Evolutionary conservation across 2,888 invertebrate genomes (phyloP).

Genomic region (Brenthis ino): DNA sequence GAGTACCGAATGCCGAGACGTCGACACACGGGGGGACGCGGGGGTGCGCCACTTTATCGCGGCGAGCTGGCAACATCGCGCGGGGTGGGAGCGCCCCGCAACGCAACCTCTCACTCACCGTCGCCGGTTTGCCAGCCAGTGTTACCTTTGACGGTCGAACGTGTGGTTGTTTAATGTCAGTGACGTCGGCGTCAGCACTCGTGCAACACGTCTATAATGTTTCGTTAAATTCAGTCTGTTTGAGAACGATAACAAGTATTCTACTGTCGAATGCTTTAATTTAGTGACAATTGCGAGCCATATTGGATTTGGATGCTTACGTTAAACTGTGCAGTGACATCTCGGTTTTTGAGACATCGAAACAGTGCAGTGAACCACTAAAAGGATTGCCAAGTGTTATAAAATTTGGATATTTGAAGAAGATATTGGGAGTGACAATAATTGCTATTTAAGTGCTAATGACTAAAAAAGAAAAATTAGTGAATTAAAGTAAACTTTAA

Average conservation of each 20-base stretch:
- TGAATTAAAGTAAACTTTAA: constrained; percentile 39
- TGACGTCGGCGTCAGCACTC: constrained; percentile 80
- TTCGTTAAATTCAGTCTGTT: constrained; percentile 78
- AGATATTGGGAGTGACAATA: constrained; percentile 33
- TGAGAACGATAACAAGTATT: constrained; percentile 74
- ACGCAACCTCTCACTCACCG: constrained; percentile 84
- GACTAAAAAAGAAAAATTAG: constrained; percentile 31
- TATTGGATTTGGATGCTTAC: constrained; percentile 75
- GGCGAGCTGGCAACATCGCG: constrained; percentile 81
- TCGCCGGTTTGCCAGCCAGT: constrained; percentile 81
- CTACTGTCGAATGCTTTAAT: constrained; percentile 85
- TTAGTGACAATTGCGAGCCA: constrained; percentile 84
- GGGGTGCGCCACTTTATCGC: constrained; percentile 82
- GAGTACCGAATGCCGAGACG: constrained; percentile 76
- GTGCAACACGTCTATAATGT: constrained; percentile 81
- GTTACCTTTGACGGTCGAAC: constrained; percentile 84
- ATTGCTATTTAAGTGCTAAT: constrained; percentile 35
- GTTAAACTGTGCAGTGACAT: constrained; percentile 72
- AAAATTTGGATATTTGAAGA: constrained; percentile 60
- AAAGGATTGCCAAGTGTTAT: constrained; percentile 72
- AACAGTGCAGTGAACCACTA: constrained; percentile 74
- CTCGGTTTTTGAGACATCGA: constrained; percentile 61
- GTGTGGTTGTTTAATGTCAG: constrained; percentile 78
- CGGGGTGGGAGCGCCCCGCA: constrained; percentile 80
- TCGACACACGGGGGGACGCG: constrained; percentile 75